These are phyloP conservation scores for Hydroisotoma schaefferi DNA, from an alignment of 2,888 invertebrate species.

Conservation along the genomic window DNA sequence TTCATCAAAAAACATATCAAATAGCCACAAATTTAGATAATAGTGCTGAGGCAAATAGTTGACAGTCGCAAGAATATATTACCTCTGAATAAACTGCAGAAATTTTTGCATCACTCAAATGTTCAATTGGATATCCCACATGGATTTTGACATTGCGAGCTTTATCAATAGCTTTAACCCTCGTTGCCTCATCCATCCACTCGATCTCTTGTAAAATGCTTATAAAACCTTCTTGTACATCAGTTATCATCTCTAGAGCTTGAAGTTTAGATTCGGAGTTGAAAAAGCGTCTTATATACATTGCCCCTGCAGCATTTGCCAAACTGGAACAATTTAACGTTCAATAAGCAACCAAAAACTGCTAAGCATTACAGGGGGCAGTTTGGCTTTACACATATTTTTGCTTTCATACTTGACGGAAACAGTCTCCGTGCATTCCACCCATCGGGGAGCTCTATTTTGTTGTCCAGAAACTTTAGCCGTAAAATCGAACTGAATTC, in stretches of 20 bases:
- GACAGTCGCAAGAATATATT: not conserved
- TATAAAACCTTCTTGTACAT: slow-evolving; percentile 76
- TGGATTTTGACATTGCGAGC: slow-evolving; percentile 51
- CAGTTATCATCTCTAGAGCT: slow-evolving; percentile 80
- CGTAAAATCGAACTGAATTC: slow-evolving; percentile 73
- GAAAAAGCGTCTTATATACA: slow-evolving; percentile 83
- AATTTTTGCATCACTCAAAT: slow-evolving; percentile 50
- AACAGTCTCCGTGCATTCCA: slow-evolving; percentile 75
- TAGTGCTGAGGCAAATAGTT: too few species aligned
- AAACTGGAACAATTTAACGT: slow-evolving; percentile 48
- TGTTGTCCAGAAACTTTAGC: slow-evolving; percentile 76
- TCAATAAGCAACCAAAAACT: not conserved
- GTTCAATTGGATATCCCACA: slow-evolving; percentile 53
- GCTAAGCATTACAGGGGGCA: not conserved
- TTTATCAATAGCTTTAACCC: slow-evolving; percentile 48
- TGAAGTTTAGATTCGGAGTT: slow-evolving; percentile 75
- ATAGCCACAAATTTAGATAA: too few species aligned
- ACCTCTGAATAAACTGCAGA: slow-evolving; percentile 49
- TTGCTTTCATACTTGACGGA: slow-evolving; percentile 17
- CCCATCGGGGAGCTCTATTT: slow-evolving; percentile 81
- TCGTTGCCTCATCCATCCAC: slow-evolving; percentile 78
- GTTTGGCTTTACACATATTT: not conserved
- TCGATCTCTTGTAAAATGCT: slow-evolving; percentile 70
- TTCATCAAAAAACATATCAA: not conserved
- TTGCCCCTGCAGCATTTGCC: slow-evolving; percentile 61